Base-by-base conservation (phyloP, 1,140 invertebrate species). In the Pseudachorutes palmiensis region DNA sequence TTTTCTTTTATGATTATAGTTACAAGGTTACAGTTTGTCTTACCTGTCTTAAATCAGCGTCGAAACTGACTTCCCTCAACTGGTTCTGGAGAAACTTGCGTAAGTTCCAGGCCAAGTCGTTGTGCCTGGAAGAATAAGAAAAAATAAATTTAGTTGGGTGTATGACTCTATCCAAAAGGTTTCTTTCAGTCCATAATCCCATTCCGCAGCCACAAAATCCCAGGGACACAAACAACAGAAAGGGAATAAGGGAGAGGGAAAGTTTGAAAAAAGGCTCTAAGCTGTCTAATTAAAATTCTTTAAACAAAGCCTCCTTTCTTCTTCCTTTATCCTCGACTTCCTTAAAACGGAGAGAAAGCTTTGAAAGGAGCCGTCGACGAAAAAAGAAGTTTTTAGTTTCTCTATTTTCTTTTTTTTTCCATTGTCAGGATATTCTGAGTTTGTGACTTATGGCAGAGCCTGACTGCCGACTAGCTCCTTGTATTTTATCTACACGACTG, bases 101-200 rank as follows among this genome's bases (percentile, higher is more conserved):
- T 55, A 79, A 75, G 68, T 79, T 79, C 77, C 78, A 81, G 0
- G 81, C 75, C 26, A 82, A 72, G 72, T 82, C 81, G 67, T 82
- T 82, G 70, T 82, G 81, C 16, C 81, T 82, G 59, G 49, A 73
- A 74, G 28, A 67, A 62, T 62, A 22, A 60, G 31, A 55, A 14
- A 55, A 55, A 55, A 22, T 14, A 22, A 55, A 24, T 14, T 16
- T 9, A 26, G 51, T 14, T 19, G 9, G 24, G 51, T 16, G 51
- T 19, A 55, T 14, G 3, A 5, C 24, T 55, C 24, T 14, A 14
- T 12, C 24, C 51, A 55, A 9, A 14, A 26, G 24, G 9, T 24
- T 55, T 22, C 9, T 55, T 22, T 24, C 14, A 5, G 3, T 9
- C 36, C 19, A 12, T 45, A 9, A 12, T 19, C 36, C 36, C 19